Percentiles rank a stretch among this genome's conserved stretches.
Conservation (phyloP, 2,888 invertebrate genomes). For the Marasmarcha lunaedactyla region DNA sequence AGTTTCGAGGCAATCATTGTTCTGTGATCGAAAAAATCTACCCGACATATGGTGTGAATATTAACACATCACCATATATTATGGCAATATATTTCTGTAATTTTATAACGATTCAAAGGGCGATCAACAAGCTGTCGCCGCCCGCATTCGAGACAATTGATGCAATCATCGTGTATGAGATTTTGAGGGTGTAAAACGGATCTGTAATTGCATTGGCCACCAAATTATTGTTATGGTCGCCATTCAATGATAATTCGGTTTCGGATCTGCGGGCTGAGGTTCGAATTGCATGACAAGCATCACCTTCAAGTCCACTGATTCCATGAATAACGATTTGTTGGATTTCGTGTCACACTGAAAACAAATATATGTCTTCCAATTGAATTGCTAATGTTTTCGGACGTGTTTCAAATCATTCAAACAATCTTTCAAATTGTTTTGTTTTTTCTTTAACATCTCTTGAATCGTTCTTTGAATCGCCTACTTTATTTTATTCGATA, state of each 20-base stretch:
- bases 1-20: constrained; percentile 11
- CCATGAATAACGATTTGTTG: too few species aligned
- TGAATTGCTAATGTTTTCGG: too few species aligned
- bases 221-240: constrained; percentile 58
- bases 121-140: constrained; percentile 58
- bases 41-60: constrained; percentile 24
- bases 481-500: neutral
- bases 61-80: constrained; percentile 30
- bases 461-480: too few species aligned
- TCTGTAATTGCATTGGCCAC: constrained; percentile 64
- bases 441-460: too few species aligned
- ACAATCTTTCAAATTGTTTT: too few species aligned
- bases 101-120: constrained; percentile 53
- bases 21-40: constrained; percentile 9
- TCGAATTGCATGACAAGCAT: too few species aligned
- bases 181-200: constrained; percentile 58
- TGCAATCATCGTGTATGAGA: constrained; percentile 66
- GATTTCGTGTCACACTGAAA: too few species aligned
- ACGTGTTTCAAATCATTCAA: too few species aligned
- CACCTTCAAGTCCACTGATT: too few species aligned
- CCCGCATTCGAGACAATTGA: constrained; percentile 67
- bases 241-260: constrained; percentile 59
- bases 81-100: constrained; percentile 27
- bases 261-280: constrained; percentile 43
- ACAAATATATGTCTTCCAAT: too few species aligned